A percentile compares a stretch with the other conserved stretches of the same genome.
Evolutionary conservation across 1,140 invertebrate species (phyloP).

Genomic region (Pogonognathellus flavescens): DNA sequence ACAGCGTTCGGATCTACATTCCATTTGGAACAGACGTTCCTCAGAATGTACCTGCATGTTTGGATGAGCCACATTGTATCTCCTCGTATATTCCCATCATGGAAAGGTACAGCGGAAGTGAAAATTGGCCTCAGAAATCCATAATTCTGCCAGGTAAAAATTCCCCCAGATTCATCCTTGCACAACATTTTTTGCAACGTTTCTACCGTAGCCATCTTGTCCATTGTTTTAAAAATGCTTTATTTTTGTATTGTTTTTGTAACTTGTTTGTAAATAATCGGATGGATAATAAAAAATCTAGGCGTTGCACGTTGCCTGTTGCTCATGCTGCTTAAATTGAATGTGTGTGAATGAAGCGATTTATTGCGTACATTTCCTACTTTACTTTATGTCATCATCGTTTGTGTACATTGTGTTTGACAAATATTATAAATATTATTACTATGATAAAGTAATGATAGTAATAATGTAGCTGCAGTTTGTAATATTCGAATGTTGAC

Average conservation of each 20-base stretch:
- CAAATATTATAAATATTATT: too few species aligned
- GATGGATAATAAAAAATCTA: neutral
- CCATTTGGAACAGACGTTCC: constrained; percentile 71
- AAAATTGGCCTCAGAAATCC: constrained; percentile 89
- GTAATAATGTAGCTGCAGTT: too few species aligned
- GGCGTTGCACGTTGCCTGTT: neutral
- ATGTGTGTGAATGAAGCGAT: too few species aligned
- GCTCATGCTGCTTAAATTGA: neutral
- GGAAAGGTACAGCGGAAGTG: constrained; percentile 78
- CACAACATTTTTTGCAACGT: neutral
- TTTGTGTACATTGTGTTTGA: too few species aligned
- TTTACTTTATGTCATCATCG: too few species aligned
- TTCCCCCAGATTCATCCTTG: constrained; percentile 34
- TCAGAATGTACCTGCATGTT: constrained; percentile 41
- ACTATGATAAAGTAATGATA: too few species aligned
- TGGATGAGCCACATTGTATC: constrained; percentile 51
- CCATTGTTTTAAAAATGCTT: neutral
- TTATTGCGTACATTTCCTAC: too few species aligned
- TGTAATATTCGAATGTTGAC: too few species aligned
- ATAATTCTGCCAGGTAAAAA: constrained; percentile 84
- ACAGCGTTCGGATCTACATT: constrained; percentile 89
- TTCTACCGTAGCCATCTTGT: neutral
- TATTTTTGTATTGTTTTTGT: neutral
- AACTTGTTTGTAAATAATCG: neutral
- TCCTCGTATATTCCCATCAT: constrained; percentile 79